phyloP scores from a whole-genome alignment of 2,797 vertebrate genomes.

The Spheniscus humboldti region DNA sequence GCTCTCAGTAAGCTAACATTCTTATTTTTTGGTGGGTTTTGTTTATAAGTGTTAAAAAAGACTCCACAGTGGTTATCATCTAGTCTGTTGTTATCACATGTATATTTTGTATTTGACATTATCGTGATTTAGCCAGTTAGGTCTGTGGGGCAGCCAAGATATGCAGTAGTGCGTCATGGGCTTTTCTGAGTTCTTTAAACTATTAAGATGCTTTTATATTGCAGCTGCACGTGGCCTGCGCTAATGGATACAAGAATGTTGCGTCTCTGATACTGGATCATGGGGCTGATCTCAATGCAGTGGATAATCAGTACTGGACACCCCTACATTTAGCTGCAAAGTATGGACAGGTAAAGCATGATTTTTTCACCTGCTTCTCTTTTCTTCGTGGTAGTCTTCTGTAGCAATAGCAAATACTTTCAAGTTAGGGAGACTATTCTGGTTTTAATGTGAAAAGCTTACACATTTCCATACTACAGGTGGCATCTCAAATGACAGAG shows the following conservation, averaged over 20 bases:
- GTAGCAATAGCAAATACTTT: neutral
- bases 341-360: constrained; percentile 88
- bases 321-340: constrained; percentile 93
- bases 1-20: neutral
- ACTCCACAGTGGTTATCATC: neutral
- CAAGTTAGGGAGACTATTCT: neutral
- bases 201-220: neutral
- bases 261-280: constrained; percentile 82
- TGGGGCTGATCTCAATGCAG: constrained; percentile 80
- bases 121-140: neutral
- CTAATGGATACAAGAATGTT: constrained; percentile 89
- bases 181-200: neutral
- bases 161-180: fast-evolving
- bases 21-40: neutral
- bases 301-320: constrained; percentile 86
- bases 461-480: fast-evolving
- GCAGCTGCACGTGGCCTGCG: constrained; percentile 90
- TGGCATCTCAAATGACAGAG: neutral
- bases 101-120: neutral
- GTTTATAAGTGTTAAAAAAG: neutral
- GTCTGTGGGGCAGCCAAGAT: neutral
- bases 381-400: neutral
- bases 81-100: neutral
- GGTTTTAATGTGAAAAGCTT: neutral
- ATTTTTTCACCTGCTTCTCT: neutral